Evolutionary conservation across 2,888 invertebrate genomes (phyloP), one percentile per base, ranked within the genome.

Genomic region (Amphipyra tragopoginis): DNA sequence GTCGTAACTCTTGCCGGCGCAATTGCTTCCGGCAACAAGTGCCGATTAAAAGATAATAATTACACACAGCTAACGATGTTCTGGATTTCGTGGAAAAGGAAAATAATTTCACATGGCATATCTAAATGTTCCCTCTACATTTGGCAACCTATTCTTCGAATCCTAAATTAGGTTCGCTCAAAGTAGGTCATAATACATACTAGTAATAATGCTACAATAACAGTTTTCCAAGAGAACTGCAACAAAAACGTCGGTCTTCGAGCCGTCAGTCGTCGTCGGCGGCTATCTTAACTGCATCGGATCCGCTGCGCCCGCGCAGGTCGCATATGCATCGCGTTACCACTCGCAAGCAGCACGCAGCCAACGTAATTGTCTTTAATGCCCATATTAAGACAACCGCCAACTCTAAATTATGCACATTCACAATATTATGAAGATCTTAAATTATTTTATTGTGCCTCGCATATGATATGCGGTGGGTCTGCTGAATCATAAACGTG

Each of bases 241-340:
- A 69, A 71, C 71, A 53, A 64, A 47, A 55, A 26, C 47, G 45
- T 61, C 55, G 55, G 59, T 49, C 38, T 54, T 50, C 51, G n/a
- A 60, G 58, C 54, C 53, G 59, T 51, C 55, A 59, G 64, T 64
- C 68, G 62, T 74, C 75, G 66, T 63, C 55, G 65, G 61, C 57
- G 82, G 85, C 86, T 91, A 92, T 92, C 91, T 92, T 84, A 91
- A 92, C 89, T 89, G 88, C 91, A 90, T 90, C 88, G 81, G 77
- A 77, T 80, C 73, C 75, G 74, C 68, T 62, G 80, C 75, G 82
- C 75, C 64, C 65, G 77, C 77, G 74, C 72, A 57, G 64, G 63
- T 58, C 68, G 61, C 65, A 47, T 67, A 72, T 72, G 77, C 75
- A 74, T 61, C 76, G 77, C 71, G 72, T 76, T 73, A 76, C 75